These are phyloP conservation scores for Drosophila trichaetosa DNA, from an alignment of 2,888 invertebrate genomes.

Conservation along the genomic window DNA sequence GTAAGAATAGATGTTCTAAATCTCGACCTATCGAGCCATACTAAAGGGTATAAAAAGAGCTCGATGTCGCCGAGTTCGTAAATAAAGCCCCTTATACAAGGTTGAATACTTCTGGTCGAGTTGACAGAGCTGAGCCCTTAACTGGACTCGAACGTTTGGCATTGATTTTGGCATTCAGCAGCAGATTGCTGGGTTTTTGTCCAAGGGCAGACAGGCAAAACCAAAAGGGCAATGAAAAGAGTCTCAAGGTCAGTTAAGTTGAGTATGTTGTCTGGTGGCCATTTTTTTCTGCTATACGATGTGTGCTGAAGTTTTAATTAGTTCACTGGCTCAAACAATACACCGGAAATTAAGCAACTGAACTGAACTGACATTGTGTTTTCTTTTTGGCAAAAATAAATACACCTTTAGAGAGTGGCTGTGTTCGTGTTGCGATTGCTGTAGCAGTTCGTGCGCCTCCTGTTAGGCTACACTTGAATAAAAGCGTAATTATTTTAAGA, in stretches of 20 bases:
- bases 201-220: conserved; percentile 43
- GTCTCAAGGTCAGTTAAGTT: conserved; percentile 44
- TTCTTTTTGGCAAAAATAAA: conserved; percentile 34
- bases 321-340: conserved; percentile 71
- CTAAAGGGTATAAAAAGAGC: neutral
- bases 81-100: neutral
- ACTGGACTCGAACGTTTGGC: conserved; percentile 30
- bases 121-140: conserved; percentile 14
- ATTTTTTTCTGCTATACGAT: conserved; percentile 46
- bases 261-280: conserved; percentile 39
- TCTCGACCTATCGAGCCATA: neutral
- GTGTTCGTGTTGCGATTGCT: conserved; percentile 3
- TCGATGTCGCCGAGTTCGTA: neutral
- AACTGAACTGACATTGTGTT: conserved; percentile 56
- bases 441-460: conserved; percentile 18
- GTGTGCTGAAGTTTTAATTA: conserved; percentile 75
- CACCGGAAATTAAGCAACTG: conserved; percentile 74
- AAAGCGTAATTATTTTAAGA: conserved; percentile 59
- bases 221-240: neutral
- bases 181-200: conserved; percentile 5
- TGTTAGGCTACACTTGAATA: conserved; percentile 51
- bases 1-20: neutral
- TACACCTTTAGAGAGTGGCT: neutral
- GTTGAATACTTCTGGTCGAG: neutral
- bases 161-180: conserved; percentile 46